Base-by-base conservation (phyloP, 2,797 vertebrate species). In the Myotis findleyi region DNA sequence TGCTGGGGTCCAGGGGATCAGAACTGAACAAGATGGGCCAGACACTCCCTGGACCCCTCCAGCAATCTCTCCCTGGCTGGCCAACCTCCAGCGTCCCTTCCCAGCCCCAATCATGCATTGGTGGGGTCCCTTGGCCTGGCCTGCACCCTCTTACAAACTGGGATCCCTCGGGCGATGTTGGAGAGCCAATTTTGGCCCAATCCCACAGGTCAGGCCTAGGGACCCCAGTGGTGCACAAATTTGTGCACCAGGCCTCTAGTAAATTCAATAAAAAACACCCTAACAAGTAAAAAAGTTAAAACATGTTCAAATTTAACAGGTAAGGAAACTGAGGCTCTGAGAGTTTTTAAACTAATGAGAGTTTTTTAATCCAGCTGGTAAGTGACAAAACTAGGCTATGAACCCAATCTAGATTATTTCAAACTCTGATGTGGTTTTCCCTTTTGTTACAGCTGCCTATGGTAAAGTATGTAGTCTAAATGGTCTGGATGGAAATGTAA, bases 281-380 rank as follows among this genome's bases (percentile, higher is more conserved):
- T 25, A 51, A 77, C 13, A 57, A 88, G 85, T 21, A 6, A 47
- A 57, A 86, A 47, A 85, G n/a, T 93, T 71, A 83, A 92, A 90
- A 81, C 49, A 13, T 86, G 7, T 75, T 20, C 0, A n/a, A 30
- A 25, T 44, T 85, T 89, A 18, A 0, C 57, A 95, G 53, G 16
- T 20, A 27, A 73, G 59, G 36, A 84, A 94, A 72, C 3, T 8
- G 33, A 92, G 41, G 16, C 7, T 53, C 17, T 69, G 47, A 73
- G 36, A 41, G 11, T 71, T 91, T 93, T 36, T 55, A 36, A 77
- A 23, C 20, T 55, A 36, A 25, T 36, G 13, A 25, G 51, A 77
- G 51, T 53, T 77, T 36, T 77, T 77, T 25, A 36, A 36, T 44
- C 16, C 17, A 64, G 25, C 16, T 85, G 59, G 7, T 44, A 85